Base-by-base conservation (phyloP, 2,797 vertebrate species). In the Allobates femoralis region DNA sequence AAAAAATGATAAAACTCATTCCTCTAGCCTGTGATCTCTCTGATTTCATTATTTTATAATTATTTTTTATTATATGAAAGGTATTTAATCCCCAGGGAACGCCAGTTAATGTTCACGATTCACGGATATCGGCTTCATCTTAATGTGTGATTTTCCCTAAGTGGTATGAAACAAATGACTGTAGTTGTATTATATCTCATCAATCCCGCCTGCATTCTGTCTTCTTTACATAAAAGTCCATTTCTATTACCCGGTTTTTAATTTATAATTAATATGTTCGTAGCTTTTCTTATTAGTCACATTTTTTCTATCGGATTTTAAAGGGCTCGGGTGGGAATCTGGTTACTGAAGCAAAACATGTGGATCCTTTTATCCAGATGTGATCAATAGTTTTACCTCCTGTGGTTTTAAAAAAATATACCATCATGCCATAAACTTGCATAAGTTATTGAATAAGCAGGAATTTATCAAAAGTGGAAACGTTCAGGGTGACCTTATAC, bases 81-180 rank as follows among this genome's bases (percentile, higher is more conserved):
- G 2, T 64, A 64, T 28, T 64, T 64, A 56, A 28, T 83, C 16
- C 26, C 64, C 26, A 32, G 28, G 28, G 21, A 7, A 15, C 23
- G 15, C 53, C 32, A 3, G 16, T 71, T 60, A 75, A 60, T 62
- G 50, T 76, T 76, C 12, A 41, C 23, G 11, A 34, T 66, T 84
- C 14, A 75, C 14, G 19, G 71, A 62, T 53, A 66, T 64, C 14
- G 14, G 10, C 58, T 77, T 66, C 6, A 84, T 77, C 46, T 75
- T 41, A 3, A 75, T 37, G 73, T 83, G 55, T 50, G 26, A 19
- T 14, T 75, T 8, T 37, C 55, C 41, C 56, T 30, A 74, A 83
- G 34, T 4, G 41, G 58, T 51, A 51, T 75, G 69, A 51, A 75
- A 51, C n/a, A 62, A 62, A 76, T 75, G 30, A 84, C 21, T 84